phyloP scores from a whole-genome alignment of 2,797 vertebrate species.

The Threskiornis aethiopicus region DNA sequence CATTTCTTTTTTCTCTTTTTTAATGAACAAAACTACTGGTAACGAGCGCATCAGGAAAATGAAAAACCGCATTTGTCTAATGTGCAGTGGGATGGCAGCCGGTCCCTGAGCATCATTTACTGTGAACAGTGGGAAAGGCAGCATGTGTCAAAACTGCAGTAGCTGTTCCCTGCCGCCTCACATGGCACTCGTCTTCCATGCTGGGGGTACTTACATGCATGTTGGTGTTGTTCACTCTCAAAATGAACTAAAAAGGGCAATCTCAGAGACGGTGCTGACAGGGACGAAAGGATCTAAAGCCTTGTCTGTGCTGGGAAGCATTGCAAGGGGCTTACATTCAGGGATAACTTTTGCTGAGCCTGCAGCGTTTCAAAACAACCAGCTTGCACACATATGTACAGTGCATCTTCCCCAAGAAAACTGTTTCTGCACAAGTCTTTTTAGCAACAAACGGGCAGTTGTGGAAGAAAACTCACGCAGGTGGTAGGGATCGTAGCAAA shows the following conservation, averaged over 20 bases:
- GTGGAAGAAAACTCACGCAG: background rate
- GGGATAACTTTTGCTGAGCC: background rate
- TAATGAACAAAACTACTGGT: background rate
- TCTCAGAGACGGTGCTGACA: background rate
- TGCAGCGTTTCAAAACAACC: background rate
- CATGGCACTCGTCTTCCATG: background rate
- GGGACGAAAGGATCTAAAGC: background rate
- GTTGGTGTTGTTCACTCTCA: background rate
- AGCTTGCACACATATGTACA: background rate
- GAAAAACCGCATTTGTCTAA: background rate
- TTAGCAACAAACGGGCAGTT: background rate
- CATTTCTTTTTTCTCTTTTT: background rate
- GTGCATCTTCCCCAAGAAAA: background rate
- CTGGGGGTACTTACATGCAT: background rate
- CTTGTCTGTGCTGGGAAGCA: background rate
- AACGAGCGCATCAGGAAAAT: background rate
- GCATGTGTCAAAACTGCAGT: fast-evolving
- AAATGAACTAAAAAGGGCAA: background rate
- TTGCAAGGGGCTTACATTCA: background rate
- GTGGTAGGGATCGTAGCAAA: background rate
- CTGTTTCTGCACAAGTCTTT: background rate
- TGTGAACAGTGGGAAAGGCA: background rate
- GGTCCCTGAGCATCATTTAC: background rate
- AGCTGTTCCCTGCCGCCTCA: background rate
- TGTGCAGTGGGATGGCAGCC: background rate